Conservation (phyloP, 2,888 invertebrate species). For the Serripes groenlandicus region DNA sequence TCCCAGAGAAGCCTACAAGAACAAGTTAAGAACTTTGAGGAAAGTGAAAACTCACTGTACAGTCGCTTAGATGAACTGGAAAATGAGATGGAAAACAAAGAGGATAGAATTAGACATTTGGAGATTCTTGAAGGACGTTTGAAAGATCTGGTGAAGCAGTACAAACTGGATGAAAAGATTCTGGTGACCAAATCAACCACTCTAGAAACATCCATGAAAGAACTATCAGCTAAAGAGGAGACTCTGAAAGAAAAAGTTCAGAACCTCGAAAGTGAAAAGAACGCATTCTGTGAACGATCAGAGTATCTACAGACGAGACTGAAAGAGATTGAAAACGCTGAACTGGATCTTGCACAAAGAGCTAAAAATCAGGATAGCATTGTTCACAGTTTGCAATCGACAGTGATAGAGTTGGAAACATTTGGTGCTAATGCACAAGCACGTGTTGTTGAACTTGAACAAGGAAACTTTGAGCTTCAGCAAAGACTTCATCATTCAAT, state of each 20-base stretch:
- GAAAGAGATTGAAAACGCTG: slow-evolving; percentile 78
- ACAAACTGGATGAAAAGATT: slow-evolving; percentile 79
- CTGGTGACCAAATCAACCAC: slow-evolving; percentile 77
- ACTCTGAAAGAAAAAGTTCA: slow-evolving; percentile 78
- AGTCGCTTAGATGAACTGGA: slow-evolving; percentile 78
- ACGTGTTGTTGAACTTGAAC: slow-evolving; percentile 77
- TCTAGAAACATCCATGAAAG: slow-evolving; percentile 79
- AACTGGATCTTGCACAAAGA: slow-evolving; percentile 73
- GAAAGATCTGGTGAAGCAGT: slow-evolving; percentile 77
- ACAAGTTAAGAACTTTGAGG: slow-evolving; percentile 77
- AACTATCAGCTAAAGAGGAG: slow-evolving; percentile 79
- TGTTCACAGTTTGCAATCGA: slow-evolving; percentile 74
- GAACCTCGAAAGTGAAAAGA: slow-evolving; percentile 80
- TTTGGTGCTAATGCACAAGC: slow-evolving; percentile 78
- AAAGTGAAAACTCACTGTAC: slow-evolving; percentile 76
- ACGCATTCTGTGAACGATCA: slow-evolving; percentile 75
- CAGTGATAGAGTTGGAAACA: slow-evolving; percentile 77
- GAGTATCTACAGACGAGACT: slow-evolving; percentile 77
- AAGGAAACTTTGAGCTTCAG: slow-evolving; percentile 76
- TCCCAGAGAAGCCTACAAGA: slow-evolving; percentile 80
- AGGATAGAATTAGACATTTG: slow-evolving; percentile 77
- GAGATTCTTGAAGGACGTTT: slow-evolving; percentile 77
- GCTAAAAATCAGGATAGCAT: slow-evolving; percentile 77
- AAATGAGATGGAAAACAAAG: slow-evolving; percentile 72
- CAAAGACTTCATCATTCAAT: slow-evolving; percentile 76